phyloP scores from a whole-genome alignment of 2,797 vertebrate species.

The Trichosurus vulpecula region DNA sequence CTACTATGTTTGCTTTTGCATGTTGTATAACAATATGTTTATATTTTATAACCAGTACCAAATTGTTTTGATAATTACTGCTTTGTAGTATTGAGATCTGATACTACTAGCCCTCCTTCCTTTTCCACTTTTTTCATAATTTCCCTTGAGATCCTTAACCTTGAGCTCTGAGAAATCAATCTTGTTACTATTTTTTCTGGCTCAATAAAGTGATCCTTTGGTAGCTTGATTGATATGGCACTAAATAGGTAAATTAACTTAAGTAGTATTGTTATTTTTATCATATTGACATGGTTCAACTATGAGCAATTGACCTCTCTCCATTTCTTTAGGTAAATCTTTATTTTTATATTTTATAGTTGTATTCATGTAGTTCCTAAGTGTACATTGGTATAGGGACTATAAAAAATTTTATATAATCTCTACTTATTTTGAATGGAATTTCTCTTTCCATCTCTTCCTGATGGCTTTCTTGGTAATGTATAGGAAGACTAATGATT shows the following conservation, averaged over 20 bases:
- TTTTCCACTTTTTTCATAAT: background rate
- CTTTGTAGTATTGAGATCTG: background rate
- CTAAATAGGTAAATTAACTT: background rate
- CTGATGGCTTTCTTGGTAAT: background rate
- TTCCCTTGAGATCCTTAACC: background rate
- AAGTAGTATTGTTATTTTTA: background rate
- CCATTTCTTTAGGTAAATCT: background rate
- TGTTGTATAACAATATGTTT: background rate
- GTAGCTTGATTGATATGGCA: background rate
- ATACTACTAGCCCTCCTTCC: background rate
- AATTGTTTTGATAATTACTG: background rate
- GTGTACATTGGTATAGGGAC: background rate
- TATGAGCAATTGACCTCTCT: background rate
- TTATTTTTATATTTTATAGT: background rate
- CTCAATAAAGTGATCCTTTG: background rate
- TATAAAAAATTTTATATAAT: background rate
- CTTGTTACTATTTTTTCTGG: background rate
- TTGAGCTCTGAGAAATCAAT: background rate
- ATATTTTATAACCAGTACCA: background rate
- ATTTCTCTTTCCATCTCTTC: background rate
- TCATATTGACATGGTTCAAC: background rate
- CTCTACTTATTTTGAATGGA: background rate
- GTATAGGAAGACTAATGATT: background rate
- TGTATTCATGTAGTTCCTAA: background rate
- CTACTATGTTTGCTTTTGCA: background rate